These are phyloP conservation scores for Cercopithecus mona DNA, from an alignment of 2,113 vertebrate genomes.

Conservation along the genomic window DNA sequence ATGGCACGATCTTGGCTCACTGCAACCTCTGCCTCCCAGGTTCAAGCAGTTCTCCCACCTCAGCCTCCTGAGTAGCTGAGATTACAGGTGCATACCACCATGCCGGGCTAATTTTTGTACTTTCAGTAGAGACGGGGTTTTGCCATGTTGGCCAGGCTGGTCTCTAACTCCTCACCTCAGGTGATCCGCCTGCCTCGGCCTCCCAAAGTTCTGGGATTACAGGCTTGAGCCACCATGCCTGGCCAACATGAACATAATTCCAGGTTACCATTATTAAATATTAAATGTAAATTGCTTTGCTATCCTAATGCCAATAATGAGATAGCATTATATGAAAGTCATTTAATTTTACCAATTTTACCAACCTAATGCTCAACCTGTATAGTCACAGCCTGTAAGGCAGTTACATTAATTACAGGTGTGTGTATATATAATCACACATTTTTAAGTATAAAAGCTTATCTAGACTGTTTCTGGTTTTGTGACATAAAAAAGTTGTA, in stretches of 20 bases:
- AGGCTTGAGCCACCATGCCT: no score
- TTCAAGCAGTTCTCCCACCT: no score
- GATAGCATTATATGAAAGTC: background rate
- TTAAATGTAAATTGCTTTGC: background rate
- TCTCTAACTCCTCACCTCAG: no score
- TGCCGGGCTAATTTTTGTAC: no score
- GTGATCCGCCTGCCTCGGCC: no score
- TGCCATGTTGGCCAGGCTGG: no score
- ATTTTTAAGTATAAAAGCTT: conserved; percentile 2
- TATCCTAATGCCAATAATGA: background rate
- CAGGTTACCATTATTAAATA: background rate
- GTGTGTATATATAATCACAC: background rate
- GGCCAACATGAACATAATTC: background rate
- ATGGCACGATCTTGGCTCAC: no score
- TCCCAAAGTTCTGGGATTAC: no score
- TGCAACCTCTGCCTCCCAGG: no score
- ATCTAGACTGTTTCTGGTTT: background rate
- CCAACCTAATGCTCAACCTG: background rate
- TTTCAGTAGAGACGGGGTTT: no score
- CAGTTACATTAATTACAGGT: background rate
- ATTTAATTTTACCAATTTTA: conserved; percentile 42
- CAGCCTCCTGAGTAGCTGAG: no score
- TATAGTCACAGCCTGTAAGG: background rate
- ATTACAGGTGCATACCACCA: no score
- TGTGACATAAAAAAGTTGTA: background rate